A percentile compares a stretch with the other conserved stretches of the same genome.
Evolutionary conservation across 2,113 vertebrate genomes (phyloP).

Genomic region (Brachyhypopomus gauderio): DNA sequence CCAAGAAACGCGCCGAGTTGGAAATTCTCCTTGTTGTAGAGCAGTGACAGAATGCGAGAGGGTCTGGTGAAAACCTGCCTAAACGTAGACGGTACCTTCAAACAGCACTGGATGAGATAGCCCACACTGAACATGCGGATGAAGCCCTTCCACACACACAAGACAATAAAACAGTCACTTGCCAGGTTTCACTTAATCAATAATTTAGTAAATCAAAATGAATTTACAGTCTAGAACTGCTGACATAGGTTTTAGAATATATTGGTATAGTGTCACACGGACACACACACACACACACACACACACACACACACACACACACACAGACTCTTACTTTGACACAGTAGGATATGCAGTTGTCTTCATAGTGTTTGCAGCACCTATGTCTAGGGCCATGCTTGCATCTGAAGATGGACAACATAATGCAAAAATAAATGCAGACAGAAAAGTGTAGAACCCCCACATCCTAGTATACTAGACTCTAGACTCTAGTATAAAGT

Average conservation of each 20-base stretch:
- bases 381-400: conserved; percentile 93
- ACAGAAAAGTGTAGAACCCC: not conserved
- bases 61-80: conserved; percentile 92
- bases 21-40: conserved; percentile 99
- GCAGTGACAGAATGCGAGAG: conserved; percentile 87
- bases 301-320: not conserved
- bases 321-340: conserved; percentile 86
- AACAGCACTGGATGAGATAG: conserved; percentile 97
- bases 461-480: too few relatives aligned
- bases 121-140: conserved; percentile 97
- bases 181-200: not conserved
- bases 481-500: too few relatives aligned
- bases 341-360: conserved; percentile 97
- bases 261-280: too few relatives aligned
- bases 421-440: conserved; percentile 18
- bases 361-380: conserved; percentile 96
- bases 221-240: too few relatives aligned
- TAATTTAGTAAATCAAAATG: not conserved
- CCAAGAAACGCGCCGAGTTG: conserved; percentile 95
- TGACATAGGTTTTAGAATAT: too few relatives aligned
- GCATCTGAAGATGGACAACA: conserved; percentile 81
- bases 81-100: conserved; percentile 91
- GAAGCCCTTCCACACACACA: conserved; percentile 81
- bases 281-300: not conserved
- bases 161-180: not conserved